Conservation (phyloP, 2,797 vertebrate species). For the Astyanax mexicanus region DNA sequence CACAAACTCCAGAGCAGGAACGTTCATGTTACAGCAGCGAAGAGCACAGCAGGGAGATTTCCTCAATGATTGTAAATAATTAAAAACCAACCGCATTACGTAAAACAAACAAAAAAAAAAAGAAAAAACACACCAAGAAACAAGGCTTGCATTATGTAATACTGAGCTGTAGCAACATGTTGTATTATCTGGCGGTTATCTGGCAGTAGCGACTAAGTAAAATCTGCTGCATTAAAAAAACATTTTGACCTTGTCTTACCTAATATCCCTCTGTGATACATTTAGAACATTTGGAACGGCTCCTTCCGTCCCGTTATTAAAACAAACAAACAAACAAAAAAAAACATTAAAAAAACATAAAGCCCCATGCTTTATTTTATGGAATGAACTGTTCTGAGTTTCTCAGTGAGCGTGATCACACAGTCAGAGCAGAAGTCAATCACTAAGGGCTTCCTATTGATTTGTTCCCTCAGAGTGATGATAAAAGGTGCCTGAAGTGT, state of each 20-base stretch:
- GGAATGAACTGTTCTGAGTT: no score
- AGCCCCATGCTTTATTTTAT: no score
- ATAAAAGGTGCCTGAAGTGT: neutral
- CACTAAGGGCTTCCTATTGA: no score
- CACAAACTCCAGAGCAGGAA: neutral
- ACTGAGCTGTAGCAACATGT: neutral
- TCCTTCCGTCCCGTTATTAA: no score
- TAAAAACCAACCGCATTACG: neutral
- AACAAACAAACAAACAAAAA: no score
- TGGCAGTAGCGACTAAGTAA: no score
- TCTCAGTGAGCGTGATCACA: no score
- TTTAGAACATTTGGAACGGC: no score
- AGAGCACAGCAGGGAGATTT: neutral
- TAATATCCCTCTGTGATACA: neutral
- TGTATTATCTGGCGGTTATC: neutral
- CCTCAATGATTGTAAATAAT: slow-evolving; percentile 13
- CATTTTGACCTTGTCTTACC: no score
- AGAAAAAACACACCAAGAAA: neutral
- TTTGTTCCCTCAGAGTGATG: neutral
- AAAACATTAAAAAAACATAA: no score
- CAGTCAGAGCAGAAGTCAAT: no score
- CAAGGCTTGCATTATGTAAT: neutral
- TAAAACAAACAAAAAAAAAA: neutral
- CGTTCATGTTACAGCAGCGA: neutral
- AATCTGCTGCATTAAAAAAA: no score